Base-by-base conservation (phyloP, 2,113 vertebrate species). In the Felis chaus region DNA sequence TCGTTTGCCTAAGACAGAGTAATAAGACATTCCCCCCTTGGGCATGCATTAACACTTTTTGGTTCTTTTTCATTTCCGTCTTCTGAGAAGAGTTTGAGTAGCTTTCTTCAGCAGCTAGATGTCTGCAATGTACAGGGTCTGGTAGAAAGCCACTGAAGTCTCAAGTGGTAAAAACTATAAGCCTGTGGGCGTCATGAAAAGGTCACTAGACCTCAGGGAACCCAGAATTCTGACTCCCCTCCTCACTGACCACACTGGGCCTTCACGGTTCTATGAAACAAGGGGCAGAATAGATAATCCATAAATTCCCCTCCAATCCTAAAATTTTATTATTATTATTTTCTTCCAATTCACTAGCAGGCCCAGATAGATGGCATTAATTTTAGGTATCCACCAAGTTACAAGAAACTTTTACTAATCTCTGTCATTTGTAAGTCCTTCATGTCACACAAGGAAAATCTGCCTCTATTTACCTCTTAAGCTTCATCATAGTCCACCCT, bases 401-500 rank as follows among this genome's bases (percentile, higher is more conserved):
- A 61, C 2, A 53, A 33, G 45, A n/a, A 84, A 50, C 19, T 84
- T 69, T 48, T 74, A 41, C 27, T 76, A 50, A n/a, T 45, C 50
- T 53, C 31, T 31, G 29, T 39, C 2, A 83, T 53, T 85, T 82
- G 12, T 73, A 50, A 57, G 25, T 14, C 25, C 57, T 80, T 86
- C 1, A 2, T 11, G 9, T 45, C 65, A 61, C 7, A 2, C 1
- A 25, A 85, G 63, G 12, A 29, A 68, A 15, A 29, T 45, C n/a
- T 80, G 11, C 18, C 50, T 3, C 48, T 6, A 25, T 3, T 5
- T 13, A 16, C 4, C 8, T 74, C 48, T 23, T 50, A 39, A 4
- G 0, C 11, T 16, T n/a, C 83, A 4, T 11, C 14, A 3, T 2
- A 15, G 10, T 39, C 8, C 6, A 53, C 2, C 27, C 4, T 41